Evolutionary conservation across 2,797 vertebrate species (phyloP).

Genomic region (Synaphobranchus kaupii): DNA sequence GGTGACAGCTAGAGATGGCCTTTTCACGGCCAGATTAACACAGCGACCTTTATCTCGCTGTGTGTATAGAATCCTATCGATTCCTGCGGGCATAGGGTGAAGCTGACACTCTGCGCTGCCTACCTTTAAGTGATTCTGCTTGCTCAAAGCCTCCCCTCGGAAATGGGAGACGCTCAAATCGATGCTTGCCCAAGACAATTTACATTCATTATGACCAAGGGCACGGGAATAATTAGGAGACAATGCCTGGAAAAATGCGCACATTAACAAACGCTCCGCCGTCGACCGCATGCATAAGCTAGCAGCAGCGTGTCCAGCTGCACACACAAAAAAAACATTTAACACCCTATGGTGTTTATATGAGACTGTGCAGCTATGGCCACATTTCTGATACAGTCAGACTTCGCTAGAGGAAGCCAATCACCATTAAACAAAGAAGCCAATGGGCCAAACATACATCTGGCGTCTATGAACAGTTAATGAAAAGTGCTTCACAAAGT

Average conservation of each 20-base stretch:
- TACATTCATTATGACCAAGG: constrained; percentile 72
- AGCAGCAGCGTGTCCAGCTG: not conserved
- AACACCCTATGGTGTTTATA: too few relatives aligned
- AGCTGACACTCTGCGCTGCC: constrained; percentile 66
- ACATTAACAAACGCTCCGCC: constrained; percentile 52
- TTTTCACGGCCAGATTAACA: constrained; percentile 76
- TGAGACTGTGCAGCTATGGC: not conserved
- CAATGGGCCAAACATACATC: not conserved
- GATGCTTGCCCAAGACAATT: constrained; percentile 72
- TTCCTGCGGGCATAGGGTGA: constrained; percentile 65
- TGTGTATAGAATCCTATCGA: constrained; percentile 72
- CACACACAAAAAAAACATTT: too few relatives aligned
- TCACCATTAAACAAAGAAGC: not conserved
- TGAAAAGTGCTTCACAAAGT: not conserved
- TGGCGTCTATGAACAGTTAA: not conserved
- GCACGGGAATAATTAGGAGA: constrained; percentile 74
- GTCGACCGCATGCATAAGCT: not conserved
- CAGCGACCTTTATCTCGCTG: constrained; percentile 61
- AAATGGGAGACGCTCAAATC: constrained; percentile 70
- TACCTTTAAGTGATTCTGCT: constrained; percentile 66
- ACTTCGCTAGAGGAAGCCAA: not conserved
- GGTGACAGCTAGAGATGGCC: constrained; percentile 59
- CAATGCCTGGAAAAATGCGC: constrained; percentile 65
- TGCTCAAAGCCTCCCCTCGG: constrained; percentile 64
- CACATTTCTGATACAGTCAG: not conserved